These are phyloP conservation scores for Aphis craccivora DNA, from an alignment of 1,140 invertebrate genomes.

Conservation along the genomic window DNA sequence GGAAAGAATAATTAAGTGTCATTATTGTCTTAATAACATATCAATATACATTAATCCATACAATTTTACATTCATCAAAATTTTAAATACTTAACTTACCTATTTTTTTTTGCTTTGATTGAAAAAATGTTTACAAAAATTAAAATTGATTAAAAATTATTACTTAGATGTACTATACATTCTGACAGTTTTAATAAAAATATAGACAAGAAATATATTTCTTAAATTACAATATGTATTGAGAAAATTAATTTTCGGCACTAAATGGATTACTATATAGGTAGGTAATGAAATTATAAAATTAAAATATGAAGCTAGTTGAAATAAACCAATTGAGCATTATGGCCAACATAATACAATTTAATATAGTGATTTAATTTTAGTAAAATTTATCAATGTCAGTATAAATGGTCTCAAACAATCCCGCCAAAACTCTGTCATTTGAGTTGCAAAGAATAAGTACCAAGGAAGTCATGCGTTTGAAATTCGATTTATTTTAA, in stretches of 20 bases:
- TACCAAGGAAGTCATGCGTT: constrained; percentile 8
- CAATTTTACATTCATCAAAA: neutral
- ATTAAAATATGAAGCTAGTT: neutral
- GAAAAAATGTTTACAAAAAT: neutral
- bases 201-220: neutral
- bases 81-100: neutral
- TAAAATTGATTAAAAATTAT: neutral
- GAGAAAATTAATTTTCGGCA: neutral
- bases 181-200: neutral
- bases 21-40: neutral
- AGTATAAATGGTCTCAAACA: neutral
- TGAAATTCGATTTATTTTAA: constrained; percentile 34
- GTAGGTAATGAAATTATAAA: neutral
- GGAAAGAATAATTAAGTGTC: neutral
- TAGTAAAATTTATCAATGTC: constrained; percentile 1
- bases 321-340: neutral
- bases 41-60: neutral
- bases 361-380: neutral
- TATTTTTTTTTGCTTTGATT: neutral
- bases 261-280: neutral
- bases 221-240: neutral
- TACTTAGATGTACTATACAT: neutral
- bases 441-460: neutral
- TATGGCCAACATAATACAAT: neutral
- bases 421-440: constrained; percentile 18